phyloP scores from a whole-genome alignment of 2,888 invertebrate species.

The Stramonita haemastoma region DNA sequence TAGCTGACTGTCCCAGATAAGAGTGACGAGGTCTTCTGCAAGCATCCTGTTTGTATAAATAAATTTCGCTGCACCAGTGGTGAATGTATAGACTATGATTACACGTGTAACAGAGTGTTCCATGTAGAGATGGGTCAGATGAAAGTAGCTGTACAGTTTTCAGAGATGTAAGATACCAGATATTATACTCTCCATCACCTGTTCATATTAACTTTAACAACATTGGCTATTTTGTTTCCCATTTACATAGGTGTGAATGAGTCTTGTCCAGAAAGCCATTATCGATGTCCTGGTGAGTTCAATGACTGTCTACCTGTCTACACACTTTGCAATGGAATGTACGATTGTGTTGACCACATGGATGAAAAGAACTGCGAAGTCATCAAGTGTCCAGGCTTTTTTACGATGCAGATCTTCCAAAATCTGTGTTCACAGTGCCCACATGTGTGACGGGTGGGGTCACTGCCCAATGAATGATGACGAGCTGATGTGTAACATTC shows the following conservation, averaged over 20 bases:
- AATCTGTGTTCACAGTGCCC: slow-evolving; percentile 1
- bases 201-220: neutral
- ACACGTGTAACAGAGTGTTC: neutral
- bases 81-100: neutral
- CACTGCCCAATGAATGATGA: slow-evolving; percentile 25
- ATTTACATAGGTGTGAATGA: neutral
- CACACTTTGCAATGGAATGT: slow-evolving; percentile 18
- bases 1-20: slow-evolving; percentile 22
- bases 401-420: neutral
- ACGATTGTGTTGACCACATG: neutral
- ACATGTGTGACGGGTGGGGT: slow-evolving; percentile 20
- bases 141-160: neutral
- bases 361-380: slow-evolving; percentile 1
- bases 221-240: neutral
- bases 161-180: no score
- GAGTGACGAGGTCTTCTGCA: slow-evolving; percentile 20
- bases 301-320: slow-evolving; percentile 20
- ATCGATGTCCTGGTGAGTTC: neutral
- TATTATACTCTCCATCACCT: neutral
- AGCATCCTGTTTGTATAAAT: neutral
- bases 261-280: neutral
- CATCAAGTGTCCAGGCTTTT: slow-evolving; percentile 8
- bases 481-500: neutral
- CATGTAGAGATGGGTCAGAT: slow-evolving; percentile 25
- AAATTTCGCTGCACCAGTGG: slow-evolving; percentile 5